Evolutionary conservation across 2,888 invertebrate genomes (phyloP).

Genomic region (Frankliniella fusca): DNA sequence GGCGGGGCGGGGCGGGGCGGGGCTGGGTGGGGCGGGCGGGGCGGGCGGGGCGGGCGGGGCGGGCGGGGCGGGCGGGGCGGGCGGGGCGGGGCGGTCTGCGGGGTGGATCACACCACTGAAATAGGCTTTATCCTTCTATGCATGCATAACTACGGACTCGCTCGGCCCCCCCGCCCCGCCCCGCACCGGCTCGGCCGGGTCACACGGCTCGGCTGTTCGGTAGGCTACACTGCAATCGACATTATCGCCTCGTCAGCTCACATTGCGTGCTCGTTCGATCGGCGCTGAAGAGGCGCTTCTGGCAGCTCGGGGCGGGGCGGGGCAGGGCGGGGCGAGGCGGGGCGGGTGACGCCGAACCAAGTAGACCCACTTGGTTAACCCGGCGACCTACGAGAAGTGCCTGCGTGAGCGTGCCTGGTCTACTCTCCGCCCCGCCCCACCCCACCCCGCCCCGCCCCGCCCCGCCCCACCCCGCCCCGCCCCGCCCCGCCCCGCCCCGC

Average conservation of each 20-base stretch:
- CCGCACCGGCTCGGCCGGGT: not conserved
- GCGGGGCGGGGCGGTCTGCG: not conserved
- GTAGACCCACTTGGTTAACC: not conserved
- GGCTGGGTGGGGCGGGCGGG: not conserved
- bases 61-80: too few species aligned
- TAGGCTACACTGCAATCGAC: not conserved
- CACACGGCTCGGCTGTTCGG: not conserved
- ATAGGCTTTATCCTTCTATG: slow-evolving; percentile 8
- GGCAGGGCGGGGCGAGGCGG: not conserved
- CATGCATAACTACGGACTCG: not conserved
- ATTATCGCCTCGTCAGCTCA: not conserved
- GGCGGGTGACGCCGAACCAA: not conserved
- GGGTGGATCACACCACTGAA: not conserved
- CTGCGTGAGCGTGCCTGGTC: too few species aligned
- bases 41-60: not conserved
- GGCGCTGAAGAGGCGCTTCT: too few species aligned
- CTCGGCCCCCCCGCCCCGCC: not conserved
- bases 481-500: too few species aligned
- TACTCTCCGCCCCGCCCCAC: too few species aligned
- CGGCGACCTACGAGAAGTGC: not conserved
- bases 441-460: too few species aligned
- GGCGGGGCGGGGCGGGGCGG: not conserved
- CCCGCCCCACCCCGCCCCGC: too few species aligned
- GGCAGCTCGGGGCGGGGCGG: not conserved
- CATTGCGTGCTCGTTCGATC: too few species aligned